These are phyloP conservation scores for Tiaroga cobitis DNA, from an alignment of 2,797 vertebrate species.

Conservation along the genomic window DNA sequence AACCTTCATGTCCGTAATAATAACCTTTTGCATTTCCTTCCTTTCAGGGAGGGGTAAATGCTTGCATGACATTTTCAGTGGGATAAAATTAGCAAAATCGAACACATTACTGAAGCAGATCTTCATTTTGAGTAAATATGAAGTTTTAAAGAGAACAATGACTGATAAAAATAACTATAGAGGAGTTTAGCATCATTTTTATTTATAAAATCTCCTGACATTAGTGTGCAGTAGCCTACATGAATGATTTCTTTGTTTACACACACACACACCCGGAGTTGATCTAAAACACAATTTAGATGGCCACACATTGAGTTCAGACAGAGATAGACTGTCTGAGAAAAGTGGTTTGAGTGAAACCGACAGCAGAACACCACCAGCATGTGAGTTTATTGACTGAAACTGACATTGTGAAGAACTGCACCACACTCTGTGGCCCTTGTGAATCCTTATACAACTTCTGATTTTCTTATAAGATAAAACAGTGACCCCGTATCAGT, in stretches of 20 bases:
- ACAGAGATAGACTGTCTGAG: not conserved
- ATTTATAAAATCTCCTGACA: not conserved
- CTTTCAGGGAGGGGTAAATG: not conserved
- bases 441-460: not conserved
- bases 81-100: slow-evolving; percentile 2
- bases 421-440: not conserved
- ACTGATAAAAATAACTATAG: not conserved
- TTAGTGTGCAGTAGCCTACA: not conserved
- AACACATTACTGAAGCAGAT: not conserved
- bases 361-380: not conserved
- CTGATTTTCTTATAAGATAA: not conserved
- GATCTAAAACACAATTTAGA: slow-evolving; percentile 8
- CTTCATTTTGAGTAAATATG: not conserved
- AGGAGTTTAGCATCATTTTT: not conserved
- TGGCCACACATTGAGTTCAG: not conserved
- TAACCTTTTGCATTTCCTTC: slow-evolving; percentile 19
- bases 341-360: not conserved
- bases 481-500: not conserved
- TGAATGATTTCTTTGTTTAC: not conserved
- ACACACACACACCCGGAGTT: not conserved
- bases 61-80: slow-evolving; percentile 26
- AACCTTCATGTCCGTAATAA: not conserved
- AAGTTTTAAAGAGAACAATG: not conserved
- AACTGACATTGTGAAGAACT: not conserved
- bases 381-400: not conserved